Base-by-base conservation (phyloP, 2,797 vertebrate species). In the Microctenopoma steveboyesi region DNA sequence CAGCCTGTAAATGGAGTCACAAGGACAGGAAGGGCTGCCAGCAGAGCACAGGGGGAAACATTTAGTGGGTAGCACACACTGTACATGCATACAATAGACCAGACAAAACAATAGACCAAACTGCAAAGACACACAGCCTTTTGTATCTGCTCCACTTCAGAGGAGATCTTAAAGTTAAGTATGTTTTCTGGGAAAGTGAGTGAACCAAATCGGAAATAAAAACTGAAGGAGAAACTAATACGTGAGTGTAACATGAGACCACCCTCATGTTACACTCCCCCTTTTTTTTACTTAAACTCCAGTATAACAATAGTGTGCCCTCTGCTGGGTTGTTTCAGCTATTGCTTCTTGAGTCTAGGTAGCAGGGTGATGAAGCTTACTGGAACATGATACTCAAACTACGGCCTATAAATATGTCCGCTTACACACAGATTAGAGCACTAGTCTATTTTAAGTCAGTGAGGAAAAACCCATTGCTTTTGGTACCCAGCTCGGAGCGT, bases 1-100 rank as follows among this genome's bases (percentile, higher is more conserved):
- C 84, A 0, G 90, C 93, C 45, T 95, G 94, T 82, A 93, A 91
- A 71, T 94, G 92, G 50, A 73, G 47, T 51, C 46, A 16, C 33
- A 48, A 50, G 43, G 15, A 66, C 55, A 4, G 3, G 9, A 33
- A 42, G 56, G 33, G 65, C 46, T 64, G 14, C 63, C 59, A 59
- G 59, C 63, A 89, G 64, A 68, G 70, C 62, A 57, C 66, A 40
- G 48, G 18, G 18, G 55, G 57, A 43, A 45, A 66, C 67, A 16
- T 63, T 48, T n/a, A 61, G 43, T 1, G 48, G 63, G 54, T 80
- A 47, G 63, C 54, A 18, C 27, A 6, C 0, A 18, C 25, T n/a
- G 14, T 27, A 4, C 45, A 16, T 10, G n/a, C 39, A 4, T 37
- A 33, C 33, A 22, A 22, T 22, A 22, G 22, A 22, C 22, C 22